Conservation (phyloP, 2,113 vertebrate genomes). For the Ariopsis seemanni region DNA sequence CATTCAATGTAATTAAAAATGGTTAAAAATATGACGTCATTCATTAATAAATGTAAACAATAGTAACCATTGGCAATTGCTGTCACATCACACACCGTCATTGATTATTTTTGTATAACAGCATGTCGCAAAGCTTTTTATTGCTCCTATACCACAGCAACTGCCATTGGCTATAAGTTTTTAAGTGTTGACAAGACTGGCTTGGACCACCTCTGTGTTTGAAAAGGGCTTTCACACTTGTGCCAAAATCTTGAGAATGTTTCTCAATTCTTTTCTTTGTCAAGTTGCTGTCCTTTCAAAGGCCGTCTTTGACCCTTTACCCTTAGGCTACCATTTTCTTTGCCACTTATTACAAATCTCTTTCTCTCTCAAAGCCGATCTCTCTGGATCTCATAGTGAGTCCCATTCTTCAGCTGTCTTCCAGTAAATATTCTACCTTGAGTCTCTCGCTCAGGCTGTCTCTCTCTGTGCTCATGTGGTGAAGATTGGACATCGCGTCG, state of each 20-base stretch:
- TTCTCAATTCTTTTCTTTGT: neutral
- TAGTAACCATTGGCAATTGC: no score
- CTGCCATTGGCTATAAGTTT: neutral
- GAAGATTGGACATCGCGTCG: slow-evolving; percentile 70
- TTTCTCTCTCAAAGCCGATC: neutral
- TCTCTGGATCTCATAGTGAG: no score
- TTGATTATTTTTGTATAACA: neutral
- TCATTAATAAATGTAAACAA: neutral
- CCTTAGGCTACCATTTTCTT: neutral
- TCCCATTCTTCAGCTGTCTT: neutral
- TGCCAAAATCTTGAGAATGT: neutral
- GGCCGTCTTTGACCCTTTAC: neutral
- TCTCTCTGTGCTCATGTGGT: slow-evolving; percentile 75
- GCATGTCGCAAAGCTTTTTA: neutral
- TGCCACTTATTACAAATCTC: neutral
- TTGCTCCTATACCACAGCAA: neutral
- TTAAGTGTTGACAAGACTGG: neutral
- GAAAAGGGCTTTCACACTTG: neutral
- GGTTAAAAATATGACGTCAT: neutral
- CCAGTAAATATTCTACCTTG: slow-evolving; percentile 41
- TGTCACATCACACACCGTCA: neutral
- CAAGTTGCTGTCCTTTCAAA: neutral
- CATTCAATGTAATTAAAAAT: neutral
- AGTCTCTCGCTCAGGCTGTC: slow-evolving; percentile 72
- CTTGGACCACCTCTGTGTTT: no score